Base-by-base conservation (phyloP, 2,888 invertebrate genomes). In the Ennomos fuscantarius region DNA sequence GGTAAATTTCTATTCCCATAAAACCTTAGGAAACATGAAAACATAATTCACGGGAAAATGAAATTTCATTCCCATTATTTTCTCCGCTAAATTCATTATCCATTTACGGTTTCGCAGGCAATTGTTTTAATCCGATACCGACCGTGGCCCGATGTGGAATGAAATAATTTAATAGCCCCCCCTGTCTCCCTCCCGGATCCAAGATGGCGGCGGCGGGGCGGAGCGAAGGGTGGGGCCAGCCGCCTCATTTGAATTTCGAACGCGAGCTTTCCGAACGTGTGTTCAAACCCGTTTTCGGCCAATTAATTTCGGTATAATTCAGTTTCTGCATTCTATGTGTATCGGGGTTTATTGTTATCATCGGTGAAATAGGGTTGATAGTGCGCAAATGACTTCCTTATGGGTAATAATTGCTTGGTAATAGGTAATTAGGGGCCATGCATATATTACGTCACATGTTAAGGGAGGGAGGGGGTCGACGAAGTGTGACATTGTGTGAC, bases 181-280 rank as follows among this genome's bases (percentile, higher is more conserved):
- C 86, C 87, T 75, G 46, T 62, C 73, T 80, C 76, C 84, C 84
- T 78, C 82, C 78, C 76, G 77, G 73, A 85, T 87, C 72, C 90
- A 91, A 90, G 86, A 90, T 89, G 91, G 91, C 90, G 90, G 77
- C 85, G 84, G 77, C 85, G 85, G 89, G 90, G 90, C 87, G 88
- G 87, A 70, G 86, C 84, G 70, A 71, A 73, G 85, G 89, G 86
- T 86, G 87, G 89, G 89, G 86, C 87, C 82, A 82, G 86, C 84
- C 87, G 87, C 89, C 90, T 91, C 91, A 91, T 92, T 92, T 91
- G 90, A 92, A 91, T 87, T 91, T 90, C 86, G 89, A 88, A 87
- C 83, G 85, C 84, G 81, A 79, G 87, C 86, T 86, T 84, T 84
- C 72, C 89, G 87, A 91, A 91, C 91, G 91, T 88, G 90, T 87